Base-by-base conservation (phyloP, 2,797 vertebrate genomes). In the Semotilus atromaculatus region DNA sequence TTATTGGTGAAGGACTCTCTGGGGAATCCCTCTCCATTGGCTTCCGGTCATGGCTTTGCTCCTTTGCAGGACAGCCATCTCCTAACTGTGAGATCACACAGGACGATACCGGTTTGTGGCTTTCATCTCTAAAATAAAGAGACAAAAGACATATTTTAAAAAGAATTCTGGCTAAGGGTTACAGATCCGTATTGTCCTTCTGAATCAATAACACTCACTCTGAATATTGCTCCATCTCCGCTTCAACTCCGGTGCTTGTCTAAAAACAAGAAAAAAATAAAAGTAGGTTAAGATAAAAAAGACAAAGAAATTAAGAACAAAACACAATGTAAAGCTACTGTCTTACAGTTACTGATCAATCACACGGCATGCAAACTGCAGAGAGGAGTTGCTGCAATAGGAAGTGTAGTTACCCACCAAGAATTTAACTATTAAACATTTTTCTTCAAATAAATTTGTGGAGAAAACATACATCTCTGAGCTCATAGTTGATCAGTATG, bases 101-200 rank as follows among this genome's bases (percentile, higher is more conserved):
- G 10, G 26, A 48, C 2, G 64, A 58, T 8, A 55, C 43, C 11
- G 58, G 16, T 31, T 89, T 85, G 58, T 77, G 55, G 53, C 6
- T 78, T 76, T 85, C 87, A 34, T 85, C 83, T 40, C 94, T 94
- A 29, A 2, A 87, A 89, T 2, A 38, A 80, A 55, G 81, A 79
- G 26, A 81, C 36, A 76, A 53, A 68, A 23, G 7, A 16, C 6
- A 58, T 19, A 31, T 29, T 51, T 78, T 29, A 53, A 60, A 45
- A 18, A 60, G 70, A 5, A 9, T 60, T 60, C 36, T 14, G 13
- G 31, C 3, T 34, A 55, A 79, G 9, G 23, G 4, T 18, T 43
- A 34, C 5, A 68, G 11, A 51, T 40, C 40, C 2, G 18, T 26
- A 36, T 53, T 48, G 29, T 64, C 19, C 19, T 2, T 67, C 3